Base-by-base conservation (phyloP, 2,113 vertebrate species). In the Ictidomys tridecemlineatus region DNA sequence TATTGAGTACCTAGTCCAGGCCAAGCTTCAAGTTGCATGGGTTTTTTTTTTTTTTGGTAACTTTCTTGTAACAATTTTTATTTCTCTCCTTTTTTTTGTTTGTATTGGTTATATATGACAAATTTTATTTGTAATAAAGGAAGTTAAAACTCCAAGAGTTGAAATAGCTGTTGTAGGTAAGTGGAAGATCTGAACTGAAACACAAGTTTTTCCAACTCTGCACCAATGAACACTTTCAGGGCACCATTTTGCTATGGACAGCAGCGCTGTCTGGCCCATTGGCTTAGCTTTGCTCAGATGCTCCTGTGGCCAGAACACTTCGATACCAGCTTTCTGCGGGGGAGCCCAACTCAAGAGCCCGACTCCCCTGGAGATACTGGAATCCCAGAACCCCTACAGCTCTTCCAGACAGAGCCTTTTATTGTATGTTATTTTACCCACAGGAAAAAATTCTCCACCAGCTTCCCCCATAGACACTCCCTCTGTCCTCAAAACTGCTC, bases 181-280 rank as follows among this genome's bases (percentile, higher is more conserved):
- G 18, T 48, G 42, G 58, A 65, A 90, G 20, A 87, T 65, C 4
- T 16, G 34, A 17, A 8, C 39, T 28, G 18, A 18, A 32, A 34
- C 4, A 2, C 69, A 32, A 22, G 11, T 42, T 61, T 26, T 78
- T n/a, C 87, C 30, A 20, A 63, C 14, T 78, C 17, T 5, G 37
- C 34, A 12, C 8, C 58, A 61, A 61, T 45, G 2, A 13, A 24
- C 2, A 24, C 32, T 37, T 14, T 10, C 2, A 42, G 48, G 56
- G 2, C 18, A 11, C 12, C 30, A 7, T 51, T 86, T 48, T n/a
- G 14, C 28, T 67, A 16, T 20, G 20, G 4, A 48, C 16, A 13
- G 2, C 22, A 4, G 5, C 14, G 2, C 63, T 2, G 4, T 2
- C 0, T 24, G 1, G 24, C 42, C 45, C 26, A 4, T 56, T 11